Evolutionary conservation across 2,113 vertebrate genomes (phyloP).

Genomic region (Chloropsis hardwickii): DNA sequence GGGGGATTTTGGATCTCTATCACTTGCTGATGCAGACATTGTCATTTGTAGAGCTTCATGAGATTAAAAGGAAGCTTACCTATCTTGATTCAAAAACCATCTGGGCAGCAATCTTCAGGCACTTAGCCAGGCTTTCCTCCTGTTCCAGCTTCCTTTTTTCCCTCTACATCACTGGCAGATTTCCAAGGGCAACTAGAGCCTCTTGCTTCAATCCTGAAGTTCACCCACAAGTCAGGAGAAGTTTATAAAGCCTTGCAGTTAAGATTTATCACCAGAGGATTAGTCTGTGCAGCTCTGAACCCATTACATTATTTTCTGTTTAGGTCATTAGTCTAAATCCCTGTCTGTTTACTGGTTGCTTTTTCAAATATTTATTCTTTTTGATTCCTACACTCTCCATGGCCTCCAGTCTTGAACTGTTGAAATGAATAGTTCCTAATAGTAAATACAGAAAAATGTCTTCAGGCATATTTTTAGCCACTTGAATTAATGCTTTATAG

Average conservation of each 20-base stretch:
- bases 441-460: not conserved
- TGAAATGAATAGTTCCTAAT: not conserved
- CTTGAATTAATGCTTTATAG: not conserved
- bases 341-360: not conserved
- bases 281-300: not conserved
- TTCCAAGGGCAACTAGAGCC: not conserved
- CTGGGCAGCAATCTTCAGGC: not conserved
- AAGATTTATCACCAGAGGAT: conserved; percentile 27
- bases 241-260: conserved; percentile 1
- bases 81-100: not conserved
- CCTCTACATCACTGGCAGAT: not conserved
- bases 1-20: not conserved
- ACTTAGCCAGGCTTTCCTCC: not conserved
- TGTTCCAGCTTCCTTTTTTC: not conserved
- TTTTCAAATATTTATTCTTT: conserved; percentile 42
- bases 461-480: not conserved
- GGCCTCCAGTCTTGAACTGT: not conserved
- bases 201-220: not conserved
- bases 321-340: conserved; percentile 20
- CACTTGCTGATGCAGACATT: not conserved
- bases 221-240: not conserved
- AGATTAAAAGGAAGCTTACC: not conserved
- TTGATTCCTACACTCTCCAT: not conserved
- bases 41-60: not conserved
- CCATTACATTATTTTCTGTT: not conserved